These are phyloP conservation scores for Drosophila siamana DNA, from an alignment of 2,888 invertebrate genomes.

Conservation along the genomic window DNA sequence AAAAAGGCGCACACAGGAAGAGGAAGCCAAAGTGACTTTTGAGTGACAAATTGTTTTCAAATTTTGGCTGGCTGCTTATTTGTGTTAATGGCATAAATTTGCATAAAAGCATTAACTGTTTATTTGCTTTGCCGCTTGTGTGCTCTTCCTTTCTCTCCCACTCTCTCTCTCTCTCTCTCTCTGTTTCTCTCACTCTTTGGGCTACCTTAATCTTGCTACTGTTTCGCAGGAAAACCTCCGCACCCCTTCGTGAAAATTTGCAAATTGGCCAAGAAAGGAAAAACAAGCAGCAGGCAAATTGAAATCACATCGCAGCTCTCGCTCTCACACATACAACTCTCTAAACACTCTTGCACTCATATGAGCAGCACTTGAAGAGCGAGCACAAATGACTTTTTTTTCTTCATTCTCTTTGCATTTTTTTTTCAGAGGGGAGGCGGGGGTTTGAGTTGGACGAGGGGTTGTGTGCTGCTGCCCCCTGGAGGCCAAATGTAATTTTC, in stretches of 20 bases:
- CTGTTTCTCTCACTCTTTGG: background rate
- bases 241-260: constrained; percentile 69
- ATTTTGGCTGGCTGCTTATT: constrained; percentile 77
- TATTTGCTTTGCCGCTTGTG: constrained; percentile 77
- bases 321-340: constrained; percentile 12
- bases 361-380: constrained; percentile 50
- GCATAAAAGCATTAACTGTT: constrained; percentile 83
- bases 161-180: background rate
- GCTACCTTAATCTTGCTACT: constrained; percentile 52
- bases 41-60: constrained; percentile 82
- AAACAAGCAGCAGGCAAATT: constrained; percentile 61
- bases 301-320: constrained; percentile 71
- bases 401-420: background rate
- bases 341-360: constrained; percentile 34
- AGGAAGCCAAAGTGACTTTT: constrained; percentile 76
- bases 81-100: constrained; percentile 83
- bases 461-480: constrained; percentile 55
- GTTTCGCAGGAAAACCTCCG: background rate
- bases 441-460: constrained; percentile 13
- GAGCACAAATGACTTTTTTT: constrained; percentile 50
- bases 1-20: constrained; percentile 34
- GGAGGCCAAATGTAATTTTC: constrained; percentile 75
- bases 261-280: constrained; percentile 74
- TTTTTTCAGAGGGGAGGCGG: constrained; percentile 28
- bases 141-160: constrained; percentile 13